phyloP scores from a whole-genome alignment of 2,888 invertebrate genomes.

The Mythimna ferrago region DNA sequence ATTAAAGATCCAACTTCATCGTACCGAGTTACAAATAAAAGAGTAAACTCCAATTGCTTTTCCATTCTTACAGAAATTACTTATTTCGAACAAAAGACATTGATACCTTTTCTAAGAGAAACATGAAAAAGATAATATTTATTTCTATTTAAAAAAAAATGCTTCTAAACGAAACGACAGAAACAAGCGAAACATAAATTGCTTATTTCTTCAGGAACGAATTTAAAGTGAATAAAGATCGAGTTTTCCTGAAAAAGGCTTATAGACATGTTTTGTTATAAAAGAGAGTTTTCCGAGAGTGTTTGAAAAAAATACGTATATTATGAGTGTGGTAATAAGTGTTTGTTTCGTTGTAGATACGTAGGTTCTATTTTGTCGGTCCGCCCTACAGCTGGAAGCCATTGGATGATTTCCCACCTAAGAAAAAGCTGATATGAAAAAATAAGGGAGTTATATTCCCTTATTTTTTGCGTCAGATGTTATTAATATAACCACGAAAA shows the following conservation, averaged over 20 bases:
- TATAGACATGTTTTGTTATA: conserved; percentile 24
- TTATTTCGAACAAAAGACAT: conserved; percentile 32
- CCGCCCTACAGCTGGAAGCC: too few relatives aligned
- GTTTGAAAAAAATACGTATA: conserved; percentile 1
- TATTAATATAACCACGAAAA: too few relatives aligned
- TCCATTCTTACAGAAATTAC: conserved; percentile 25
- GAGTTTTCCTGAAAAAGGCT: conserved; percentile 39
- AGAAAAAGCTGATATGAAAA: too few relatives aligned
- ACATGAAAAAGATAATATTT: conserved; percentile 40
- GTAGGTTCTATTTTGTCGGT: too few relatives aligned
- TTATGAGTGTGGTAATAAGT: neutral
- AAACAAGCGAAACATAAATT: conserved; percentile 66
- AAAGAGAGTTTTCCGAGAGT: neutral
- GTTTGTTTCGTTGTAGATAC: neutral
- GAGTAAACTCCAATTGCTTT: conserved; percentile 21
- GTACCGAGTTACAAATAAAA: conserved; percentile 20
- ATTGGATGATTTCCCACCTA: too few relatives aligned
- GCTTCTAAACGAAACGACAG: conserved; percentile 52
- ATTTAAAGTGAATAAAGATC: conserved; percentile 52
- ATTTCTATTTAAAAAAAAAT: conserved; percentile 51
- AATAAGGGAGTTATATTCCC: too few relatives aligned
- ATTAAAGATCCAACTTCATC: neutral
- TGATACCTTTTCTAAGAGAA: conserved; percentile 31
- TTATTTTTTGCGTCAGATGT: too few relatives aligned
- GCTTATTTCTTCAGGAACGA: conserved; percentile 65